Percentiles rank a stretch among this genome's conserved stretches.
phyloP scores from a whole-genome alignment of 1,140 invertebrate species.

The Stegodyphus dumicola region DNA sequence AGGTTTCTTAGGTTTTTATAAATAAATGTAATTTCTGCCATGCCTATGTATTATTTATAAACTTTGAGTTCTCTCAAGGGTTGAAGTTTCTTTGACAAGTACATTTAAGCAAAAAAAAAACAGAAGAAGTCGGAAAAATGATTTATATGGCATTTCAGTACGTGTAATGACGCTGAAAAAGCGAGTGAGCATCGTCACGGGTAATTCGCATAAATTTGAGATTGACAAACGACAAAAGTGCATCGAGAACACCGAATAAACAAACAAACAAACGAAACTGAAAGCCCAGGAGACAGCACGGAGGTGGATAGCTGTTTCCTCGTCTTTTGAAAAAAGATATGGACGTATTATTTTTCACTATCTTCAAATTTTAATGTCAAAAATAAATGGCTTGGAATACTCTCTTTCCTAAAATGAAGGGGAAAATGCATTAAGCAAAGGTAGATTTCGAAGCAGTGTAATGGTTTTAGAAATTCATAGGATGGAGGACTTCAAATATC shows the following conservation, averaged over 20 bases:
- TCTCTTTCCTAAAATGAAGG: neutral
- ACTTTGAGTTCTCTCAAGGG: too few relatives aligned
- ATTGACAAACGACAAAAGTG: slow-evolving; percentile 1
- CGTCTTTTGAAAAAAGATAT: neutral
- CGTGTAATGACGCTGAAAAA: neutral
- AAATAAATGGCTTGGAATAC: neutral
- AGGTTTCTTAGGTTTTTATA: too few relatives aligned
- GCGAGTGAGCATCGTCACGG: neutral
- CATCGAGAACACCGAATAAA: neutral
- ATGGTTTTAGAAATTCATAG: too few relatives aligned
- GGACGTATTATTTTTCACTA: neutral
- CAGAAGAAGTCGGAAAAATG: neutral
- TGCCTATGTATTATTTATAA: too few relatives aligned
- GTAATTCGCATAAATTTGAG: neutral
- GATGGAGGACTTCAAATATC: too few relatives aligned
- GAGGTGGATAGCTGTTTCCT: too few relatives aligned
- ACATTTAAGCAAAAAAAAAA: neutral
- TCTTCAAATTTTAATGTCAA: neutral
- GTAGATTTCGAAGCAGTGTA: too few relatives aligned
- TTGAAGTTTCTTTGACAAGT: too few relatives aligned
- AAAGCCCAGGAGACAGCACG: neutral
- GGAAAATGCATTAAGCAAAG: too few relatives aligned
- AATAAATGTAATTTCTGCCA: too few relatives aligned
- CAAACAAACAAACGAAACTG: neutral
- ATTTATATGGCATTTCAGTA: neutral